These are phyloP conservation scores for Ctenoplectra terminalis DNA, from an alignment of 1,140 invertebrate genomes.

Conservation along the genomic window DNA sequence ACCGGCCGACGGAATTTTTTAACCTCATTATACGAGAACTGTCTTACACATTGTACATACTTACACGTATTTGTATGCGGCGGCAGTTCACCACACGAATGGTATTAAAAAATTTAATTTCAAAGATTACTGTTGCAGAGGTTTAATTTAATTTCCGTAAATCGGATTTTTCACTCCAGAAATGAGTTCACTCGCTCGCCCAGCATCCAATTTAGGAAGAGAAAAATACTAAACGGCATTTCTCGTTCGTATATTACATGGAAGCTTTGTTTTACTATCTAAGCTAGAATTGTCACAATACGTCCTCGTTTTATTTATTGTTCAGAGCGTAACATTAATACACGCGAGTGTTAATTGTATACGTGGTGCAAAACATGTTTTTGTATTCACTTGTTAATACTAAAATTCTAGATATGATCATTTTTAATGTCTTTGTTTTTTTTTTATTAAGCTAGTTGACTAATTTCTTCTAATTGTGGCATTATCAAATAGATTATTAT, in stretches of 20 bases:
- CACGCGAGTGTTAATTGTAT: too few species aligned
- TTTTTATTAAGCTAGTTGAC: too few species aligned
- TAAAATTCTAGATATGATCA: too few species aligned
- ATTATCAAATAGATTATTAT: too few species aligned
- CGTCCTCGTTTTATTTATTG: background rate
- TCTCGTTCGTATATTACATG: background rate
- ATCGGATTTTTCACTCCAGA: slow-evolving; percentile 41
- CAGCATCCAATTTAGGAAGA: slow-evolving; percentile 30
- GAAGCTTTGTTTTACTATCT: background rate
- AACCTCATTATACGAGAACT: background rate
- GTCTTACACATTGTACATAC: too few species aligned
- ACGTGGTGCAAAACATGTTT: too few species aligned
- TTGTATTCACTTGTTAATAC: too few species aligned
- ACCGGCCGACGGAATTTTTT: too few species aligned
- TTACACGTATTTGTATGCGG: background rate
- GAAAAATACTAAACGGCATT: slow-evolving; percentile 20
- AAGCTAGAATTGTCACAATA: background rate
- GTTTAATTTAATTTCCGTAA: slow-evolving; percentile 47
- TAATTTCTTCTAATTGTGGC: too few species aligned
- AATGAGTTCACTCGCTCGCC: slow-evolving; percentile 21
- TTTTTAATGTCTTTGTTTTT: too few species aligned
- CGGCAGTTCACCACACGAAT: background rate
- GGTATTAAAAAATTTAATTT: slow-evolving; percentile 47
- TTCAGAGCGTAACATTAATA: too few species aligned
- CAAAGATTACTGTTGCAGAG: slow-evolving; percentile 42